Conservation (phyloP, 2,888 invertebrate species). For the Melanotus villosus region DNA sequence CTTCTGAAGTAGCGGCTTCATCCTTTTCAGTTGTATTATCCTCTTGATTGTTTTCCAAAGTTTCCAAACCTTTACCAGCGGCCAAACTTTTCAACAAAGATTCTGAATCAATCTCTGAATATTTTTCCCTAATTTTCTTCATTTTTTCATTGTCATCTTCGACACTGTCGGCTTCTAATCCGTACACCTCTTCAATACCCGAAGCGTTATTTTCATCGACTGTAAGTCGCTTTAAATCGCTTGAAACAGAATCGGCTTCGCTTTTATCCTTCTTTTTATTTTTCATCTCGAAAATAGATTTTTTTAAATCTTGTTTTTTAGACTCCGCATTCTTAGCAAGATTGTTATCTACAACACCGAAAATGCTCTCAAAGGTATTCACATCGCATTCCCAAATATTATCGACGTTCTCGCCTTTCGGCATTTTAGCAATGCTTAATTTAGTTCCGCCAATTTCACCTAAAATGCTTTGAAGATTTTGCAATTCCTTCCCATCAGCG, state of each 20-base stretch:
- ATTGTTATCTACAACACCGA: slow-evolving; percentile 49
- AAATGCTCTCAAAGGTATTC: slow-evolving; percentile 55
- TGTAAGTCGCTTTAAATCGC: slow-evolving; percentile 34
- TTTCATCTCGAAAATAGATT: slow-evolving; percentile 47
- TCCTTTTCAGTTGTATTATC: no score
- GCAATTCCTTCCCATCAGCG: slow-evolving; percentile 76
- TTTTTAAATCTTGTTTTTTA: slow-evolving; percentile 33
- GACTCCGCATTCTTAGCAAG: slow-evolving; percentile 25
- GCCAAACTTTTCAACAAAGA: background rate
- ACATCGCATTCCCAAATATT: slow-evolving; percentile 61
- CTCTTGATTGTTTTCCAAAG: no score
- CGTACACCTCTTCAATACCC: background rate
- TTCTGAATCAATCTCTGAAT: background rate
- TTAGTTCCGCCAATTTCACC: slow-evolving; percentile 71
- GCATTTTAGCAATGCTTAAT: slow-evolving; percentile 70
- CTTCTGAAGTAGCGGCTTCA: background rate
- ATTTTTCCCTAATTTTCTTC: background rate
- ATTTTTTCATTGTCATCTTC: background rate
- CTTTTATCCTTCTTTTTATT: slow-evolving; percentile 17
- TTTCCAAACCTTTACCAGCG: background rate
- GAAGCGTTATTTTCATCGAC: slow-evolving; percentile 31
- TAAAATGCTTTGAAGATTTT: slow-evolving; percentile 73
- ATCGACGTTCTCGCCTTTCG: slow-evolving; percentile 58
- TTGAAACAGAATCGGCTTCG: slow-evolving; percentile 36
- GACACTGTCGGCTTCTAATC: background rate